Conservation (phyloP, 2,888 invertebrate species). For the Lumbricus terrestris region DNA sequence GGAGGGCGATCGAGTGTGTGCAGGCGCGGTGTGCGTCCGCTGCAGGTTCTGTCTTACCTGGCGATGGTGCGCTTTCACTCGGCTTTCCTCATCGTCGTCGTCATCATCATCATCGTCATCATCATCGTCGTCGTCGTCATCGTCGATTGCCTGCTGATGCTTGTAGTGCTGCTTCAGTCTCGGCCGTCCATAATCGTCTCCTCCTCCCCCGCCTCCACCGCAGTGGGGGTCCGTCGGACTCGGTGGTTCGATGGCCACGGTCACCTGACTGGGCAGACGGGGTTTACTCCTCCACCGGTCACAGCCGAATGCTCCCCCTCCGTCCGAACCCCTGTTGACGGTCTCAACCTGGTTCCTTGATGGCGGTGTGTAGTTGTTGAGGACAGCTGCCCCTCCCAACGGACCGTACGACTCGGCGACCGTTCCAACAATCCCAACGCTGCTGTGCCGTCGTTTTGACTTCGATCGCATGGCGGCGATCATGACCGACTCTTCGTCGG, state of each 20-base stretch:
- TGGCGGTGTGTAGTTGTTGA: not conserved
- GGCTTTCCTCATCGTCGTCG: not conserved
- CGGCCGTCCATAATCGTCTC: not conserved
- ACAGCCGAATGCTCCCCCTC: not conserved
- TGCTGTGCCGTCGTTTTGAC: constrained; percentile 26
- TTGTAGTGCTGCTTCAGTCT: not conserved
- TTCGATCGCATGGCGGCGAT: not conserved
- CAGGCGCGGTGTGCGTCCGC: not conserved
- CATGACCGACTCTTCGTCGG: not conserved
- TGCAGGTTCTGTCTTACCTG: not conserved
- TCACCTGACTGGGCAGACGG: constrained; percentile 14
- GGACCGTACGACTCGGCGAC: not conserved
- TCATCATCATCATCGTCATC: constrained; percentile 8
- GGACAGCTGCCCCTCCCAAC: not conserved
- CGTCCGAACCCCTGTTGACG: not conserved
- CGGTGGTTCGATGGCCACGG: constrained; percentile 14
- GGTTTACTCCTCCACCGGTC: not conserved
- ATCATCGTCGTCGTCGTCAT: not conserved
- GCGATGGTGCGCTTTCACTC: not conserved
- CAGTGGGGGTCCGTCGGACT: constrained; percentile 11
- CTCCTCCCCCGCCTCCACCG: not conserved
- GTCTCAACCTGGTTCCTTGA: not conserved
- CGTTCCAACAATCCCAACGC: constrained; percentile 19
- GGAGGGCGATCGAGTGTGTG: not conserved
- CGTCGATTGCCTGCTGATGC: not conserved